These are phyloP conservation scores for Formica exsecta DNA, from an alignment of 1,140 invertebrate genomes.

Conservation along the genomic window DNA sequence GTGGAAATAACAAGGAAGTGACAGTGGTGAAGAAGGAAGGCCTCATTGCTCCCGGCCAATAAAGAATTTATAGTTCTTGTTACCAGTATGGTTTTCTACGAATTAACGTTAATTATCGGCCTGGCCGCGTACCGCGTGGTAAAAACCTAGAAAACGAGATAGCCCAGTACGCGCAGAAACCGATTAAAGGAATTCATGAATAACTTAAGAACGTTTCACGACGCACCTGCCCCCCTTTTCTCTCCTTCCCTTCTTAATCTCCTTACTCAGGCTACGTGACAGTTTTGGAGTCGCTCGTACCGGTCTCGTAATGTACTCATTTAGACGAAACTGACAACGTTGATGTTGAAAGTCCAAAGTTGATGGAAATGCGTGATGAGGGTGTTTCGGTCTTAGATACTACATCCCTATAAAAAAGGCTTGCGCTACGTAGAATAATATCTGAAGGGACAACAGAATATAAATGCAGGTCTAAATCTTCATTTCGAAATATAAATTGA, in stretches of 20 bases:
- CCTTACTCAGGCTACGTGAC: constrained; percentile 50
- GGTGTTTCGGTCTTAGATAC: constrained; percentile 22
- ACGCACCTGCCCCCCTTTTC: constrained; percentile 78
- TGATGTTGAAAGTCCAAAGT: constrained; percentile 39
- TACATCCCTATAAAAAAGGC: constrained; percentile 14
- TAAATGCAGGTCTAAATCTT: neutral
- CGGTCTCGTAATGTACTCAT: constrained; percentile 56
- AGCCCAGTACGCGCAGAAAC: constrained; percentile 80
- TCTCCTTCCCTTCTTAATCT: constrained; percentile 39
- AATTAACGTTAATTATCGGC: constrained; percentile 85
- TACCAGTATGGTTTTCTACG: constrained; percentile 85
- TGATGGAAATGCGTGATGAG: constrained; percentile 56
- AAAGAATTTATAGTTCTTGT: constrained; percentile 85
- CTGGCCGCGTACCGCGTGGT: constrained; percentile 72
- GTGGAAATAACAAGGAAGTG: constrained; percentile 4
- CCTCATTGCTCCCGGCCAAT: constrained; percentile 80
- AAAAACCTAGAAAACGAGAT: constrained; percentile 84
- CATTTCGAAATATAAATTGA: neutral
- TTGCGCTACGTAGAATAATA: constrained; percentile 11
- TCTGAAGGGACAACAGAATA: constrained; percentile 2
- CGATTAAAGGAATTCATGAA: constrained; percentile 87
- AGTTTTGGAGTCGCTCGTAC: constrained; percentile 54
- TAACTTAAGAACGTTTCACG: constrained; percentile 81
- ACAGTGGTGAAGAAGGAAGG: constrained; percentile 54
- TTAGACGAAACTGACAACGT: constrained; percentile 50